Conservation (phyloP, 2,113 vertebrate genomes). For the Triplophysa tibetana region DNA sequence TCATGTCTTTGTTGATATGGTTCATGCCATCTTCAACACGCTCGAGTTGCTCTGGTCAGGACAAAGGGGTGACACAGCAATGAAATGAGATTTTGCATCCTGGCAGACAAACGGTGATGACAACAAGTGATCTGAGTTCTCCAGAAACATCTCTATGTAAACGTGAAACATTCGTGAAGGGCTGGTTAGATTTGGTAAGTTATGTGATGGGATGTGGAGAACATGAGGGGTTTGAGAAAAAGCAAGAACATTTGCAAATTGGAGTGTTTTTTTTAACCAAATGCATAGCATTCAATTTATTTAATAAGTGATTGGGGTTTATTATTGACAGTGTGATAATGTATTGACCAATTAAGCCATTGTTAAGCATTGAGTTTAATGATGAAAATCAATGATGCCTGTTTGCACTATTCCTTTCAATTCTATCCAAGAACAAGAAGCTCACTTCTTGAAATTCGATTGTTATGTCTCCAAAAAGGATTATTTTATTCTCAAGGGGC, state of each 20-base stretch:
- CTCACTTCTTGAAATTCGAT: no score
- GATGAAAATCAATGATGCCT: no score
- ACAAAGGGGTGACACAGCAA: conserved; percentile 99
- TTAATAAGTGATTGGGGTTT: no score
- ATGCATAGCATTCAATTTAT: neutral
- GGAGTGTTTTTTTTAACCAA: neutral
- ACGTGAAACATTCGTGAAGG: conserved; percentile 41
- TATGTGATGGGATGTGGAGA: neutral
- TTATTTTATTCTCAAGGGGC: no score
- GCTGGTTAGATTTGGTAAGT: neutral
- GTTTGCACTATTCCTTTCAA: no score
- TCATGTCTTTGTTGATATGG: conserved; percentile 99
- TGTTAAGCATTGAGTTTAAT: no score
- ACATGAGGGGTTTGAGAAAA: neutral
- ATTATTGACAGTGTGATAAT: no score
- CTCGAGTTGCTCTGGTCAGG: conserved; percentile 99
- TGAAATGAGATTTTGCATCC: conserved; percentile 86
- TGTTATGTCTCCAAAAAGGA: no score
- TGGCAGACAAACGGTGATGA: conserved; percentile 71
- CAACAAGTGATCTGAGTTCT: conserved; percentile 72
- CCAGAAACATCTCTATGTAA: conserved; percentile 46
- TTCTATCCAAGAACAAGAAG: no score
- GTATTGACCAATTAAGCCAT: no score
- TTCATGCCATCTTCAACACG: conserved; percentile 99
- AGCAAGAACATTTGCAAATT: neutral